A percentile compares a stretch with the other conserved stretches of the same genome.
Evolutionary conservation across 2,113 vertebrate species (phyloP).

Genomic region (Brachionichthys hirsutus): DNA sequence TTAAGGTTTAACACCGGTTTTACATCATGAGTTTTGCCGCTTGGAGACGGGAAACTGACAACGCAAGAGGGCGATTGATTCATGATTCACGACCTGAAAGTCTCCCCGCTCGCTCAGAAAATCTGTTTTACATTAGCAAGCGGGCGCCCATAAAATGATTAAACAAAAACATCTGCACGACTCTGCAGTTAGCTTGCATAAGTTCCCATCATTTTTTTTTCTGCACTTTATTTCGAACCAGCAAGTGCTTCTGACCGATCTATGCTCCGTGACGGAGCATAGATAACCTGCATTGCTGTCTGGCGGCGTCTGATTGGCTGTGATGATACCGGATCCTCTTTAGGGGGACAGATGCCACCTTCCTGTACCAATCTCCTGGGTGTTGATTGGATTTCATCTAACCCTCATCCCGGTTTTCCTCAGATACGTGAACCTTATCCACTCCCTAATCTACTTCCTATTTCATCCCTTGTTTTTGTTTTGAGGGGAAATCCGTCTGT

Average conservation of each 20-base stretch:
- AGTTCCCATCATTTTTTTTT: too few relatives aligned
- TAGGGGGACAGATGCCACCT: too few relatives aligned
- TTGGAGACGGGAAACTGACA: too few relatives aligned
- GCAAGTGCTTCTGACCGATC: too few relatives aligned
- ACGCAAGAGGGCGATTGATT: neutral
- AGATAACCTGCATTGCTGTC: too few relatives aligned
- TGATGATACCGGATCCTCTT: neutral
- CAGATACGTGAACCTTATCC: slow-evolving; percentile 15
- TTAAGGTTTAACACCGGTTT: neutral
- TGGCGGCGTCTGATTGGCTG: neutral
- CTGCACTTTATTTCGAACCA: too few relatives aligned
- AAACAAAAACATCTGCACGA: neutral
- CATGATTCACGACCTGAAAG: neutral
- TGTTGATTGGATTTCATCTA: slow-evolving; percentile 66
- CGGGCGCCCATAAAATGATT: neutral
- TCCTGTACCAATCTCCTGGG: slow-evolving; percentile 55
- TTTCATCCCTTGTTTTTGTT: slow-evolving; percentile 3
- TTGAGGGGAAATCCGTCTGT: slow-evolving; percentile 2
- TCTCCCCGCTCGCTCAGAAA: neutral
- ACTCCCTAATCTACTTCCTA: slow-evolving; percentile 30
- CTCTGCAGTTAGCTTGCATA: neutral
- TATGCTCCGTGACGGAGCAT: too few relatives aligned
- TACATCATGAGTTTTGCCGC: neutral
- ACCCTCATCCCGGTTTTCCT: slow-evolving; percentile 41
- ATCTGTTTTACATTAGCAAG: neutral